Base-by-base conservation (phyloP, 2,888 invertebrate genomes). In the Pegoplata infirma region DNA sequence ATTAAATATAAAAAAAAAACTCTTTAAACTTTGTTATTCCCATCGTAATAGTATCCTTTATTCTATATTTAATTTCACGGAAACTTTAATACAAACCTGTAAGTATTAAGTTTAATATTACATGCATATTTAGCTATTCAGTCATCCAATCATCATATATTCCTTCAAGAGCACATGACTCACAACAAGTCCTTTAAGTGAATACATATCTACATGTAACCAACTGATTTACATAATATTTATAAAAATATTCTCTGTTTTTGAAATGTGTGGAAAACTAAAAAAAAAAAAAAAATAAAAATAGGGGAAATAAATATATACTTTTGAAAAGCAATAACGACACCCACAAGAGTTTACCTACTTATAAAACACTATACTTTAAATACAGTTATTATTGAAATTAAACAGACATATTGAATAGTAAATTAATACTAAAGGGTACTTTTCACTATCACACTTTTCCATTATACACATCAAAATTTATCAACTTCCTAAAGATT, bases 121-220 rank as follows among this genome's bases (percentile, higher is more conserved):
- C 36, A 40, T 40, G n/a, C 5, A n/a, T 40, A n/a, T 17, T 25
- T 21, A 47, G 21, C 14, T 58, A 14, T 47, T 14, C 46, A 46
- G 14, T 46, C 56, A 46, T 56, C 23, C 49, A 32, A 10, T 32
- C 32, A 32, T 32, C 32, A 46, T 28, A 32, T 8, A 19, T 1
- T 51, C 23, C 58, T 14, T 68, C 40, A 69, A 58, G 40, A 59
- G 14, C 69, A n/a, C n/a, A 59, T 69, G 56, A 58, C 32, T 36
- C 46, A 68, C 16, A 17, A 32, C 47, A 21, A 68, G 14, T 47
- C 51, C 21, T 53, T 40, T 28, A 36, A 14, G 12, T 32, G 46
- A 58, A 59, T 25, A 51, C 40, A 14, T 5, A 51, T 25, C 3
- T 25, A 25, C 6, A 12, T 40, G 12, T 40, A 53, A 28, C 8